A percentile compares a stretch with the other conserved stretches of the same genome.
These are phyloP conservation scores for Lymantria monacha DNA, from an alignment of 2,888 invertebrate genomes.

Conservation along the genomic window DNA sequence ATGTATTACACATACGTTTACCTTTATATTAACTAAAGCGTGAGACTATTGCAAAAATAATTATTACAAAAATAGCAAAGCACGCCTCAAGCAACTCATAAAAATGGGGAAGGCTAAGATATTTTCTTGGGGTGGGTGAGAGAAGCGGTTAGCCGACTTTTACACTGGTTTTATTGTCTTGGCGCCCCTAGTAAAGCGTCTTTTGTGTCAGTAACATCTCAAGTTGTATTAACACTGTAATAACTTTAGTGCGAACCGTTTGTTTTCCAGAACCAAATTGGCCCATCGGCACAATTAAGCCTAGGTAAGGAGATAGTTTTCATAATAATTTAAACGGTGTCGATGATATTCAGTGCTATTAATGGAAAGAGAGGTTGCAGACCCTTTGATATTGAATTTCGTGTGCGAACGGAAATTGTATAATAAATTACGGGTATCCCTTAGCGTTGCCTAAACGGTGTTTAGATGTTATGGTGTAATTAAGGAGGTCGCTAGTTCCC, in stretches of 20 bases:
- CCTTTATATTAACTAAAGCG: too few species aligned
- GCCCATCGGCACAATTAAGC: conserved; percentile 59
- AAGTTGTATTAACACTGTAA: conserved; percentile 72
- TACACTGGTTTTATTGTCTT: conserved; percentile 77
- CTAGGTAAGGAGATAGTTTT: conserved; percentile 63
- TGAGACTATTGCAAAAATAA: too few species aligned
- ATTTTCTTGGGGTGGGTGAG: conserved; percentile 54
- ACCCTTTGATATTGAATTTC: conserved; percentile 72
- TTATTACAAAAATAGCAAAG: too few species aligned
- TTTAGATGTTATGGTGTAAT: conserved; percentile 61
- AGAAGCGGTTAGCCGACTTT: conserved; percentile 73
- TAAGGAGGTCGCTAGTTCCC: conserved; percentile 49
- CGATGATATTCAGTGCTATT: conserved; percentile 58
- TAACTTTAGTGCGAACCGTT: conserved; percentile 60
- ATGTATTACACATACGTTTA: too few species aligned
- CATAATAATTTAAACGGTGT: conserved; percentile 70
- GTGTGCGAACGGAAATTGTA: conserved; percentile 55
- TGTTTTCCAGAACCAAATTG: conserved; percentile 39
- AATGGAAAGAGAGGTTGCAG: conserved; percentile 51
- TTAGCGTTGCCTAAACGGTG: conserved; percentile 53
- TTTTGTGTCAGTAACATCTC: conserved; percentile 72
- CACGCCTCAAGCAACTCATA: conserved; percentile 46
- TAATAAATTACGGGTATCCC: conserved; percentile 66
- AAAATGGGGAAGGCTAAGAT: conserved; percentile 60
- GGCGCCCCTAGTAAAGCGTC: conserved; percentile 66